Percentiles rank a stretch among this genome's conserved stretches.
These are phyloP conservation scores for Onthophagus sagittarius DNA, from an alignment of 2,888 invertebrate genomes.

Conservation along the genomic window DNA sequence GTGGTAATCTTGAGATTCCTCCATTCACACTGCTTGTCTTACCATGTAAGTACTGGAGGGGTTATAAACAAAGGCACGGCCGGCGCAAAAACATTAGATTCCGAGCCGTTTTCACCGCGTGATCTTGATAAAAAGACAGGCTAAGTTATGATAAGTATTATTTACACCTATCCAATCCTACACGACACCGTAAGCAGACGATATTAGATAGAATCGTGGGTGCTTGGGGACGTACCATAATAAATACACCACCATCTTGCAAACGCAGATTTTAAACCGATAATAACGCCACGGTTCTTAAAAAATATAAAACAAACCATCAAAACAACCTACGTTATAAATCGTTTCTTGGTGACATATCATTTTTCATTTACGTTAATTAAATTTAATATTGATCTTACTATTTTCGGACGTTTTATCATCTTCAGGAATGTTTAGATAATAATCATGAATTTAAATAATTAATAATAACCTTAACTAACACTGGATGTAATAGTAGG, in stretches of 20 bases:
- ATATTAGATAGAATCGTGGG: neutral
- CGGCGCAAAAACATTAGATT: neutral
- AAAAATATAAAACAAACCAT: neutral
- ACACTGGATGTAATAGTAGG: too few species aligned
- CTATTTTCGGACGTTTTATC: too few species aligned
- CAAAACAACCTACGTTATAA: neutral
- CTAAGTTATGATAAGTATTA: neutral
- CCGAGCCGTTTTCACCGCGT: neutral
- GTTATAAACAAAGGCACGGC: neutral
- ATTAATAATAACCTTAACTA: too few species aligned
- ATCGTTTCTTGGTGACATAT: neutral
- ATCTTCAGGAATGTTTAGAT: too few species aligned
- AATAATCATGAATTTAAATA: too few species aligned
- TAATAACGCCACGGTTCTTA: neutral
- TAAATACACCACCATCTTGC: neutral
- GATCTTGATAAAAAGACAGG: neutral
- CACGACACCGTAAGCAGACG: neutral
- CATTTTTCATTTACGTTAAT: neutral
- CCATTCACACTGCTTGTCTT: neutral
- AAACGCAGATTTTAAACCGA: neutral
- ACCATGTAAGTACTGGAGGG: neutral
- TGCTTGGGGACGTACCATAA: neutral
- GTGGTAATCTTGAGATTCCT: neutral
- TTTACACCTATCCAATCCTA: neutral
- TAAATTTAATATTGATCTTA: neutral